Base-by-base conservation (phyloP, 2,888 invertebrate species). In the Drosophila flavopinicola region DNA sequence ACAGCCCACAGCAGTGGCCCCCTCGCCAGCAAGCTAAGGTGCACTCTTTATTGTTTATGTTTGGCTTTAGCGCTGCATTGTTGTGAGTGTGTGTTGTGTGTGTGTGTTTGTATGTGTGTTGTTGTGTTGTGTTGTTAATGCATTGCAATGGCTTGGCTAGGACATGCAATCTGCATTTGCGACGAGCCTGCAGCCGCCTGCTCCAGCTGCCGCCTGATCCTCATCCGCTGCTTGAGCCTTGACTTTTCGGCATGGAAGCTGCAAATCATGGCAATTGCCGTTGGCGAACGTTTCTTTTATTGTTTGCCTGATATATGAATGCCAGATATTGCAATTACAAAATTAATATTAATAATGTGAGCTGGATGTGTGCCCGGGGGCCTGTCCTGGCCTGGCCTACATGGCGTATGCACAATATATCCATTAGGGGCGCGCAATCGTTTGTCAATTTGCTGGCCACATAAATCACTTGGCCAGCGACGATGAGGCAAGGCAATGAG, bases 311-410 rank as follows among this genome's bases (percentile, higher is more conserved):
- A 74, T 77, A 54, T 63, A 83, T 60, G 71, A 42, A 67, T 37
- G 47, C 39, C 13, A 54, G 48, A 38, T 38, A 66, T 66, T 63
- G 54, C 75, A 60, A 72, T 65, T 66, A 66, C 59, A 37, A 82
- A 75, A 85, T 83, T 54, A 83, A 83, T 83, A 85, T 78, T 85
- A 85, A 79, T 83, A 83, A 85, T 85, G 61, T 35, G 35, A 41
- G 27, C 10, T 20, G 20, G 20, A 20, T 7, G 10, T 1, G 29
- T 20, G 15, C 7, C 20, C 1, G 20, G n/a, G 13, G 11, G 11
- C 17, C 13, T 23, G 2, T 3, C 5, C 39, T 51, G 41, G 13
- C 13, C 20, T 51, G 30, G 39, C 9, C 15, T 6, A 45, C 65
- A 48, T 59, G 64, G 57, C 64, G 66, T 66, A 74, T 84, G 75